Evolutionary conservation across 2,888 invertebrate genomes (phyloP).

Genomic region (Falcaria lacertinaria): DNA sequence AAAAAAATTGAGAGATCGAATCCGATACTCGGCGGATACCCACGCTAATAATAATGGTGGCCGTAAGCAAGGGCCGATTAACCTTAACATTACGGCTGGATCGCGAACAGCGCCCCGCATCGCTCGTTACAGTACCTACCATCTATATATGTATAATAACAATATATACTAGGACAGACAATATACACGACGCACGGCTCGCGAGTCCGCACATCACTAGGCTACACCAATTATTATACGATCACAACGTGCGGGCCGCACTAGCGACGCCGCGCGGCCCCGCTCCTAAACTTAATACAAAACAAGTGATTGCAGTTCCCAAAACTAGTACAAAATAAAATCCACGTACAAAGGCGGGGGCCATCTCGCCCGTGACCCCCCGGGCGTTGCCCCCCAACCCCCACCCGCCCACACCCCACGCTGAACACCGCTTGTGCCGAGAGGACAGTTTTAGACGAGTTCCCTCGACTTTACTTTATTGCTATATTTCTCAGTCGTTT

Average conservation of each 20-base stretch:
- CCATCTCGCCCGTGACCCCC: too few species aligned
- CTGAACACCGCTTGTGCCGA: too few species aligned
- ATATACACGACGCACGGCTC: conserved; percentile 53
- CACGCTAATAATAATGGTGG: background rate
- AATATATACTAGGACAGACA: conserved; percentile 52
- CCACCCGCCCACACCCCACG: too few species aligned
- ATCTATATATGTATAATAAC: conserved; percentile 40
- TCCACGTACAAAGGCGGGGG: too few species aligned
- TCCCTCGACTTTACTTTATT: too few species aligned
- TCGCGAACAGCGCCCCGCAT: conserved; percentile 42
- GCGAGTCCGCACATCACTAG: conserved; percentile 36
- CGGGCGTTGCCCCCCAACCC: too few species aligned
- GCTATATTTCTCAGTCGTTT: too few species aligned
- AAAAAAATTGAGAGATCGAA: too few species aligned
- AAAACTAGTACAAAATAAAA: too few species aligned
- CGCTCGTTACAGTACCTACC: conserved; percentile 33
- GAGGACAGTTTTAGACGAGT: too few species aligned
- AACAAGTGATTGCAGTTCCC: too few species aligned
- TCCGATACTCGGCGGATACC: background rate
- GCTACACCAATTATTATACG: conserved; percentile 42
- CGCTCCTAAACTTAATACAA: background rate
- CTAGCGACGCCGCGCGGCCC: background rate
- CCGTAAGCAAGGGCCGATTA: too few species aligned
- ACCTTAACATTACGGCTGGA: background rate
- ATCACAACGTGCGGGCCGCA: conserved; percentile 40